Base-by-base conservation (phyloP, 2,888 invertebrate species). In the Macroteleia sp. region DNA sequence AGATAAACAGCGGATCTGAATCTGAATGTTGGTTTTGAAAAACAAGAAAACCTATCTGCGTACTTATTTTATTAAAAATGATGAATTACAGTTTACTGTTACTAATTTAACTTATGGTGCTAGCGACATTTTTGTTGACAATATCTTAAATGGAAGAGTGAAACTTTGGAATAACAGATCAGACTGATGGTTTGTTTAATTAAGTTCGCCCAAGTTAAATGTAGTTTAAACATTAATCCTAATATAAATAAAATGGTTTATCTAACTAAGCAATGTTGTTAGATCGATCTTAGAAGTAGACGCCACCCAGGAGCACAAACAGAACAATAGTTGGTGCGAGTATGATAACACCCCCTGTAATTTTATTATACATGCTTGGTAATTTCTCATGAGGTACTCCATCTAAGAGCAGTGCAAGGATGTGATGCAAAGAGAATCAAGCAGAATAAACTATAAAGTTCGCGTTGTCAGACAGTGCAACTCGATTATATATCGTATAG, bases 381-480 rank as follows among this genome's bases (percentile, higher is more conserved):
- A 56, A 62, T 64, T 62, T 73, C 57, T 73, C 64, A 73, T 48
- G 39, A 73, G 64, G 30, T 73, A 20, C n/a, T n/a, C n/a, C n/a
- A 57, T 64, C 64, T 48, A 41, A 64, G 57, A 64, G 71, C 39
- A 19, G 46, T 48, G 28, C 48, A 48, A 64, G 48, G 41, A 62
- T 64, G 48, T 20, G 50, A 62, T 54, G 56, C 57, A 41, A 73
- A 73, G 62, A 73, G 64, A 73, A 73, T 64, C 73, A 64, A 46
- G 39, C 64, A 73, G 64, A 73, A 73, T 73, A 64, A 73, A 73
- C 62, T 64, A 64, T 54, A 73, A 73, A 73, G 73, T 73, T 73
- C 73, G 25, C 9, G 39, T 48, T 64, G 64, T 48, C 64, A 73
- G 73, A 74, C 57, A 34, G 41, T 30, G 44, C 34, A 42, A 66